Base-by-base conservation (phyloP, 2,797 vertebrate species). In the Melanotaenia maccullochi region DNA sequence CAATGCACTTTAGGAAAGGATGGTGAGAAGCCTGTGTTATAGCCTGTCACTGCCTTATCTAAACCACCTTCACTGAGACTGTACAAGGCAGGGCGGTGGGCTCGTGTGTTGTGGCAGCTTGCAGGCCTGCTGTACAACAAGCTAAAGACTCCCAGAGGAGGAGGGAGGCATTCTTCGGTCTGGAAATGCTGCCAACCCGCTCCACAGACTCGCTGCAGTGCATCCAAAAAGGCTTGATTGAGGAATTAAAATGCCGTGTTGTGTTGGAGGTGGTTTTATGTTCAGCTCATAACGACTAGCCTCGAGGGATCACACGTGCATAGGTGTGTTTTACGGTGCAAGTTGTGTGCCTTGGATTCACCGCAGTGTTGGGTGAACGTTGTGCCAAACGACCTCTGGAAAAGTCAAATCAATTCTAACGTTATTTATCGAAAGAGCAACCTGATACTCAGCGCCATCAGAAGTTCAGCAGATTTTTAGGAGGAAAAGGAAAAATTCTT, bases 1-100 rank as follows among this genome's bases (percentile, higher is more conserved):
- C 89, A 89, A 82, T 69, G 84, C 85, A 60, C 70, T 82, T 85
- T 65, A 85, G 82, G 81, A 75, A 83, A 76, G 63, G 58, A 49
- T 66, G 42, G 38, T 5, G 81, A 83, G 75, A 56, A 49, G 73
- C n/a, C 20, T 14, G 67, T 63, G 60, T 71, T 22, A 38, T 8
- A 71, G 69, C 42, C 71, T 35, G 78, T 51, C 82, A 55, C 38
- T 55, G 9, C 42, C 72, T 71, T 44, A 68, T 72, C 68, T 33
- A 2, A 42, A 33, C 0, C 80, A 62, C 61, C 81, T 32, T 44
- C 64, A n/a, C 38, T 0, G 36, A n/a, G 25, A 1, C 49, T 60
- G 72, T 2, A 35, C 18, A 2, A 7, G 11, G 20, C 58, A 33
- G 59, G 20, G 42, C 25, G 32, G 25, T 0, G 56, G 24, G 4